These are phyloP conservation scores for Masticophis lateralis DNA, from an alignment of 2,797 vertebrate genomes.

Conservation along the genomic window DNA sequence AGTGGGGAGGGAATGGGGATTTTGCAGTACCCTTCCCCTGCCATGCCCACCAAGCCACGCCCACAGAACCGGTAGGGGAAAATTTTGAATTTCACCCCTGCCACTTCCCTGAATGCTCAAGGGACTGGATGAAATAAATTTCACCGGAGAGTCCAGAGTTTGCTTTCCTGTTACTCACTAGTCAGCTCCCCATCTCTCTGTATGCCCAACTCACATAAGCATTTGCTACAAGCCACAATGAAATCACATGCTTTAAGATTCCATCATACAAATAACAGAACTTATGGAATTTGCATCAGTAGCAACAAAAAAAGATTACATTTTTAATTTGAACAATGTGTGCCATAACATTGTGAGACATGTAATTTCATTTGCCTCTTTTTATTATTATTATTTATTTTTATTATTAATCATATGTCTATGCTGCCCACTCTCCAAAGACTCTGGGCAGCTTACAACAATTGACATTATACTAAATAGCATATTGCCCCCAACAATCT, in stretches of 20 bases:
- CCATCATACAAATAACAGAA: background rate
- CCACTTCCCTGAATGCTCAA: background rate
- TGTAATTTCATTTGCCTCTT: background rate
- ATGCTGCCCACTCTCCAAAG: too few relatives aligned
- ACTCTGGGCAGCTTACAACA: too few relatives aligned
- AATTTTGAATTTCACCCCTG: too few relatives aligned
- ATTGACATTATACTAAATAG: too few relatives aligned
- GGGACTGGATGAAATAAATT: background rate
- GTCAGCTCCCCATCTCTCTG: background rate
- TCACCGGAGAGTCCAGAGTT: background rate
- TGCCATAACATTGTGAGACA: background rate
- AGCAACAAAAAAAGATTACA: background rate
- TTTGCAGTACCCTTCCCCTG: too few relatives aligned
- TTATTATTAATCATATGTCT: too few relatives aligned
- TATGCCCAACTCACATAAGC: background rate
- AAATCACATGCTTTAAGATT: background rate
- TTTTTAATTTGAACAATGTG: background rate
- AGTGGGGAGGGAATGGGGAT: too few relatives aligned
- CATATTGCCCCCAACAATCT: too few relatives aligned
- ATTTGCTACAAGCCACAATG: background rate
- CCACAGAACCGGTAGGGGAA: too few relatives aligned
- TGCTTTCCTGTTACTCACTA: background rate
- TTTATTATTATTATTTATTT: too few relatives aligned
- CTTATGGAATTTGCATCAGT: background rate
- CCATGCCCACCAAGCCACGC: too few relatives aligned